phyloP scores from a whole-genome alignment of 2,888 invertebrate genomes.

The Machimus rusticus region DNA sequence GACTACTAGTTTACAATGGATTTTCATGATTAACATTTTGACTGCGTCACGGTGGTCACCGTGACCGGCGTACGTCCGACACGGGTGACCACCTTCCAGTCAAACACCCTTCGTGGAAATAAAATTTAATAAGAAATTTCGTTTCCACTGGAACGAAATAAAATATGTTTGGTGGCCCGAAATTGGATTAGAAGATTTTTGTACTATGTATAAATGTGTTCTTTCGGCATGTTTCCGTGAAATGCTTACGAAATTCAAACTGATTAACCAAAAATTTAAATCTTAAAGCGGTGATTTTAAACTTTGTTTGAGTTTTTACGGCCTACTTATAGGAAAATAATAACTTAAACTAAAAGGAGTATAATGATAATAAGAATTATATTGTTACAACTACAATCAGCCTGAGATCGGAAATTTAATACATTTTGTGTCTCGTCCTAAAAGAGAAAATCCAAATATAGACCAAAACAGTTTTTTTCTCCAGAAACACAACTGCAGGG shows the following conservation, averaged over 20 bases:
- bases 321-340: no score
- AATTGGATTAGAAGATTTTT: not conserved
- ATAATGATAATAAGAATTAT: no score
- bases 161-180: not conserved
- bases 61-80: not conserved
- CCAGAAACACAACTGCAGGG: no score
- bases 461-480: no score
- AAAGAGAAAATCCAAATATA: no score
- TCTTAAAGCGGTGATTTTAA: no score
- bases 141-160: not conserved
- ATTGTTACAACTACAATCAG: no score
- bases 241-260: not conserved
- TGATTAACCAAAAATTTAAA: no score
- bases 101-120: not conserved
- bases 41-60: not conserved
- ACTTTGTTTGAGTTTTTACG: no score
- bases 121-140: not conserved
- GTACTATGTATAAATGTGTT: not conserved
- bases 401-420: no score
- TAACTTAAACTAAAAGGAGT: no score
- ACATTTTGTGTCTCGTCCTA: no score
- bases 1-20: not conserved
- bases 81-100: not conserved
- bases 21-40: not conserved
- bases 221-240: not conserved